Evolutionary conservation across 1,140 invertebrate genomes (phyloP).

Genomic region (Solen grandis): DNA sequence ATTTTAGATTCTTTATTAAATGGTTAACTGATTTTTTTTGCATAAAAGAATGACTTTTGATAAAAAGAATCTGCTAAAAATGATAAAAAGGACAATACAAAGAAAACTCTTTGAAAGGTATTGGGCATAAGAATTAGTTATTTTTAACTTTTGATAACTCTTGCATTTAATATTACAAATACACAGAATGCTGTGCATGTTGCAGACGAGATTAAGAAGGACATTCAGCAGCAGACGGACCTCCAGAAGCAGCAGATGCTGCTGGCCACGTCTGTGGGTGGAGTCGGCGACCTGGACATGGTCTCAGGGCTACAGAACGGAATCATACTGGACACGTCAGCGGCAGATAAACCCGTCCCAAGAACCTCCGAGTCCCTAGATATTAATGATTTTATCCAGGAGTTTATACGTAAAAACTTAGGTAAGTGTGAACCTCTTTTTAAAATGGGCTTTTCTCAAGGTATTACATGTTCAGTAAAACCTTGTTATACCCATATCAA

Average conservation of each 20-base stretch:
- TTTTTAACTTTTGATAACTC: too few relatives aligned
- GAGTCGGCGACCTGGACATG: slow-evolving; percentile 34
- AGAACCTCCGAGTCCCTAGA: slow-evolving; percentile 33
- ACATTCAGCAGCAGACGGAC: slow-evolving; percentile 52
- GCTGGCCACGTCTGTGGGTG: slow-evolving; percentile 20
- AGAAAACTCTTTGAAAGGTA: too few relatives aligned
- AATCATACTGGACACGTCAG: background rate
- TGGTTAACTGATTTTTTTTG: too few relatives aligned
- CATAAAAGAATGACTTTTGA: too few relatives aligned
- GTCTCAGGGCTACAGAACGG: slow-evolving; percentile 14
- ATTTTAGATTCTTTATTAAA: too few relatives aligned
- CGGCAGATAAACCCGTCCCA: background rate
- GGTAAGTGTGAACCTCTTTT: slow-evolving; percentile 40
- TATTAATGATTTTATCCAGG: slow-evolving; percentile 64
- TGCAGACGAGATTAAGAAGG: slow-evolving; percentile 58
- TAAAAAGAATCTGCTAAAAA: too few relatives aligned
- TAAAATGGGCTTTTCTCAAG: background rate
- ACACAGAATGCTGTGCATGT: too few relatives aligned
- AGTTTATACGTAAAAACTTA: slow-evolving; percentile 61
- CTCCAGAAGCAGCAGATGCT: slow-evolving; percentile 23
- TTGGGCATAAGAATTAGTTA: too few relatives aligned
- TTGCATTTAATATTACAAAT: too few relatives aligned
- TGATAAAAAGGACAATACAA: too few relatives aligned
- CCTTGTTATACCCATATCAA: too few relatives aligned
- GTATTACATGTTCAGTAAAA: too few relatives aligned